Base-by-base conservation (phyloP, 1,140 invertebrate genomes). In the Aphelenchoides besseyi region DNA sequence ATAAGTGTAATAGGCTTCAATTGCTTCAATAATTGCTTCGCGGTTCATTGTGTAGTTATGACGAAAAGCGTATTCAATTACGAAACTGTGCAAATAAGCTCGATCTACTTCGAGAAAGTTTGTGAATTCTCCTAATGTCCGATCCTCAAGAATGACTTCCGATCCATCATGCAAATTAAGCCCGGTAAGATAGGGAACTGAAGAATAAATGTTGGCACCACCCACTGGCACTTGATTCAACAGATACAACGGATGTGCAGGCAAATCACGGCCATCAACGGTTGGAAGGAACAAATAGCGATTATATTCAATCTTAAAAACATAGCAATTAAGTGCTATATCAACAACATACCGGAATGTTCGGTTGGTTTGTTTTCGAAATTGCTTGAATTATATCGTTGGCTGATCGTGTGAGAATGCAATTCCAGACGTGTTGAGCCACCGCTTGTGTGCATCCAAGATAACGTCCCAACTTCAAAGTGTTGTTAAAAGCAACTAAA, bases 21-120 rank as follows among this genome's bases (percentile, higher is more conserved):
- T 84, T 18, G 82, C 82, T 29, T 80, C 81, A 8, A 77, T 72
- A 29, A 85, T 81, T 9, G 82, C 82, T 64, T 83, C 82, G 53
- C 74, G 76, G 55, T 83, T 83, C 81, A 83, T 83, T 26, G 82
- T 84, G 69, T 83, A 83, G 48, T 83, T 83, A 61, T 84, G 82
- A 23, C 75, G 70, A 57, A 79, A 84, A 1, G 76, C 74, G 61
- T 83, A 83, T 64, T 83, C 82, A 41, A 82, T 66, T 3, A 77
- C 62, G 33, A 72, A 84, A 32, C 69, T 73, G 16, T 69, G 75
- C 69, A 84, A 62, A 29, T 81, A 83, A 33, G 63, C 57, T 2
- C 74, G 74, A 48, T 77, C 76, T 0, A 83, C 69, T 53, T 82
- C 68, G 26, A 80, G 52, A 57, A 84, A 84, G 26, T 83, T 68